Percentiles rank a stretch among this genome's conserved stretches.
These are phyloP conservation scores for Microctenopoma lineatum DNA, from an alignment of 2,797 vertebrate species.

Conservation along the genomic window DNA sequence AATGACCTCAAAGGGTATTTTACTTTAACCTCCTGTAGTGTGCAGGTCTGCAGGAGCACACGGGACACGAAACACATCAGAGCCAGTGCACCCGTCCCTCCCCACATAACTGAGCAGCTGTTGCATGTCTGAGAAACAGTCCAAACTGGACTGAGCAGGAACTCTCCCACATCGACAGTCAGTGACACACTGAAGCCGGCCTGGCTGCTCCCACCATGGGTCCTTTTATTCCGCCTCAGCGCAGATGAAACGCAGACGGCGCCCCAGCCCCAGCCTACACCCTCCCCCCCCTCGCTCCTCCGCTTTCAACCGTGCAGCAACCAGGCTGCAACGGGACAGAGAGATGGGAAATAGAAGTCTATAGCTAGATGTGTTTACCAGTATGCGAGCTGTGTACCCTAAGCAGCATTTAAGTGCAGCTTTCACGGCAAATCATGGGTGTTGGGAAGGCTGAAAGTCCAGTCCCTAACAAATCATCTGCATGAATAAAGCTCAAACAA, in stretches of 20 bases:
- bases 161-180: constrained; percentile 51
- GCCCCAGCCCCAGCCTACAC: constrained; percentile 46
- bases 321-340: constrained; percentile 57
- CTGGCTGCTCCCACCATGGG: constrained; percentile 72
- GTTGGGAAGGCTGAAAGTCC: constrained; percentile 1
- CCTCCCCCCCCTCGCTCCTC: constrained; percentile 37
- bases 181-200: constrained; percentile 58
- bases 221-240: constrained; percentile 79
- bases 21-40: constrained; percentile 1
- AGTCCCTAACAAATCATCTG: constrained; percentile 11
- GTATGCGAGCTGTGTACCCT: constrained; percentile 17
- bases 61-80: constrained; percentile 24
- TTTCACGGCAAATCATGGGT: not conserved
- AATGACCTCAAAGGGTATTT: constrained; percentile 18
- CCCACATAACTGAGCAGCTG: constrained; percentile 59
- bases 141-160: constrained; percentile 37
- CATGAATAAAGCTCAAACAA: constrained; percentile 38
- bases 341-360: constrained; percentile 48
- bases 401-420: constrained; percentile 7
- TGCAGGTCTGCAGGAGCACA: constrained; percentile 11
- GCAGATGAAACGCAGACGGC: constrained; percentile 77
- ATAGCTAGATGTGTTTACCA: constrained; percentile 34
- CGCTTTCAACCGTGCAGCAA: constrained; percentile 59
- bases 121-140: constrained; percentile 59
- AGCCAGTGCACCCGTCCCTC: constrained; percentile 21